Evolutionary conservation across 2,113 vertebrate species (phyloP), one percentile per base, ranked within the genome.

Genomic region (Chaetops frenatus): DNA sequence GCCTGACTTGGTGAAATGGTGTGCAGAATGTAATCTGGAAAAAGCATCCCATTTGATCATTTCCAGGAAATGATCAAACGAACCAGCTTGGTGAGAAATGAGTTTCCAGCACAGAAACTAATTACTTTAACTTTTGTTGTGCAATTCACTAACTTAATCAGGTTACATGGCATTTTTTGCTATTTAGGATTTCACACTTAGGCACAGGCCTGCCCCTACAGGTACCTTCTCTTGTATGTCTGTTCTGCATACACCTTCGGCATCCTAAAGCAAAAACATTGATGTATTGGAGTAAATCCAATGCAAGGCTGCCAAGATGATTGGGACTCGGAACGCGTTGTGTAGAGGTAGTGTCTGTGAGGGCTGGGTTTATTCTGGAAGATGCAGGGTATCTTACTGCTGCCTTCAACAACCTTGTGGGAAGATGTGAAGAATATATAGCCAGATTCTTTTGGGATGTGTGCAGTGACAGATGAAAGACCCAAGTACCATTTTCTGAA

Each of bases 251-350:
- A 38, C 0, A 0, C 15, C 35, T 91, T 58, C 12, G 45, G 35
- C 33, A 64, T 50, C 44, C 17, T 70, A 42, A 82, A 85, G 25
- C 2, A 88, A 87, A 93, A 62, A 5, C 3, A 19, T 2, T 17
- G 14, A 48, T 57, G 1, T 36, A 15, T 16, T n/a, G 28, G 40
- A 86, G 8, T 25, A 24, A 87, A 72, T 60, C 12, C 18, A 66
- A 2, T n/a, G 35, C 28, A 88, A 53, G 11, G 13, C 47, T 56
- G 66, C 6, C 15, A 62, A 58, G 25, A 31, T 4, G 29, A 33
- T 0, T 54, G 9, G 35, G 14, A 61, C 15, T 50, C 5, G 0
- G 21, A 57, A 5, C 2, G 5, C 10, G 23, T 12, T 54, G 17
- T 16, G 2, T 47, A 53, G 57, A 76, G 8, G 22, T 23, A 81